These are phyloP conservation scores for Troides oblongomaculatus DNA, from an alignment of 2,888 invertebrate species.

Conservation along the genomic window DNA sequence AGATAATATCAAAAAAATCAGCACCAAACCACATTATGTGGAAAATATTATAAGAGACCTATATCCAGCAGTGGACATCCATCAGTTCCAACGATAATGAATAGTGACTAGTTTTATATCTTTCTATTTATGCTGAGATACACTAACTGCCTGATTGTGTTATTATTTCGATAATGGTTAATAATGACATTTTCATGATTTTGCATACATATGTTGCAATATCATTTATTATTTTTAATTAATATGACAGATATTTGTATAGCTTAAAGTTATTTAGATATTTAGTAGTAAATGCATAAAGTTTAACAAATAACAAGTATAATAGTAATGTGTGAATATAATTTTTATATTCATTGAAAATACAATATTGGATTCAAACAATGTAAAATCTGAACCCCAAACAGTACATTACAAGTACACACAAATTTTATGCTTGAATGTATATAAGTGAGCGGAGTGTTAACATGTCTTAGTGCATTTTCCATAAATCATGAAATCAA, in stretches of 20 bases:
- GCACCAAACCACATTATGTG: too few species aligned
- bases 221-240: neutral
- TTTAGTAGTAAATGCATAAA: neutral
- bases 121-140: too few species aligned
- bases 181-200: neutral
- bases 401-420: too few species aligned
- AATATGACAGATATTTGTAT: neutral
- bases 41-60: too few species aligned
- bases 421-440: neutral
- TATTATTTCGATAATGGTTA: neutral
- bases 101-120: too few species aligned
- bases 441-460: neutral
- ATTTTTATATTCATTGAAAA: neutral
- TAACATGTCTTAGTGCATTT: neutral
- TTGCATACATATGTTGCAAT: neutral
- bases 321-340: neutral
- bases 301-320: neutral
- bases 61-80: too few species aligned
- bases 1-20: too few species aligned
- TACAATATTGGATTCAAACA: neutral
- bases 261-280: neutral
- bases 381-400: too few species aligned
- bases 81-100: too few species aligned
- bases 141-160: too few species aligned
- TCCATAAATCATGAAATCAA: conserved; percentile 69